Percentiles rank a stretch among this genome's conserved stretches.
Conservation (phyloP, 1,140 invertebrate genomes). For the Asobara japonica region DNA sequence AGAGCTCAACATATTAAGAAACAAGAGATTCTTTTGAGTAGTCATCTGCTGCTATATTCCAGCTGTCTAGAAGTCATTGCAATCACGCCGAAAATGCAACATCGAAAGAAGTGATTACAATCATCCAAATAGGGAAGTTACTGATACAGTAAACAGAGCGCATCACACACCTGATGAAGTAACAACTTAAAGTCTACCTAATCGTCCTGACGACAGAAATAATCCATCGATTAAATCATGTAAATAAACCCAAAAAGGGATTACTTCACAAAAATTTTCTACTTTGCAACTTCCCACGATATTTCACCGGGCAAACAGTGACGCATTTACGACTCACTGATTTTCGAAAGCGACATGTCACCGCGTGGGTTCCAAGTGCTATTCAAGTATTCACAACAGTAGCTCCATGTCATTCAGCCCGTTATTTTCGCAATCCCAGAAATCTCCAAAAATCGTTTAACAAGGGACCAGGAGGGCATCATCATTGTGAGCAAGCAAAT, state of each 20-base stretch:
- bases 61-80: too few relatives aligned
- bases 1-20: slow-evolving; percentile 9
- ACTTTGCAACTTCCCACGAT: slow-evolving; percentile 15
- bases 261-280: not conserved
- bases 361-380: slow-evolving; percentile 17
- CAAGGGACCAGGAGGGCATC: not conserved
- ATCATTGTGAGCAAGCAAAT: slow-evolving; percentile 1
- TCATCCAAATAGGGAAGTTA: too few relatives aligned
- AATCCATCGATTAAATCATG: not conserved
- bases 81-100: too few relatives aligned
- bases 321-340: slow-evolving; percentile 14
- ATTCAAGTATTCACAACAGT: not conserved
- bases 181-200: not conserved
- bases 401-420: slow-evolving; percentile 6
- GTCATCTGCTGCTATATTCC: not conserved
- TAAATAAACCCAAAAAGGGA: not conserved
- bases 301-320: slow-evolving; percentile 12
- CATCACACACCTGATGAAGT: too few relatives aligned
- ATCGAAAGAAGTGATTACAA: too few relatives aligned
- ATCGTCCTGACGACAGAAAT: not conserved
- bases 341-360: slow-evolving; percentile 16
- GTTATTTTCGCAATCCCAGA: slow-evolving; percentile 18
- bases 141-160: too few relatives aligned
- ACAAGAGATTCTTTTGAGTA: slow-evolving; percentile 30
- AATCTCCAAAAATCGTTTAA: slow-evolving; percentile 15